Evolutionary conservation across 2,888 invertebrate genomes (phyloP).

Genomic region (Sesia apiformis): DNA sequence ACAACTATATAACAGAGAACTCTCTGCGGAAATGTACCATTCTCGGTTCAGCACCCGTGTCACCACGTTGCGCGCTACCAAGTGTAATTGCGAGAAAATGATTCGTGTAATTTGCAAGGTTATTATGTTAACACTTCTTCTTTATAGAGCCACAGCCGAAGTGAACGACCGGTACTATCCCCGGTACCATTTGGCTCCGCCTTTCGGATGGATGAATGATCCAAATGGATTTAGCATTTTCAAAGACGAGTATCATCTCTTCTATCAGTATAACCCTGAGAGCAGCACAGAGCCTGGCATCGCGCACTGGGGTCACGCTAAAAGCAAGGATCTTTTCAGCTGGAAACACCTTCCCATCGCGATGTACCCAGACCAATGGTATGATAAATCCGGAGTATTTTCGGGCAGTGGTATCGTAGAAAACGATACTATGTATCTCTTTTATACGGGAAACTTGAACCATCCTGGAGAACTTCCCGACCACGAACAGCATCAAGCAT

Average conservation of each 20-base stretch:
- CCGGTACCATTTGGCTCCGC: slow-evolving; percentile 44
- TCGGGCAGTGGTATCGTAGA: slow-evolving; percentile 62
- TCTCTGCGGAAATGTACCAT: not conserved
- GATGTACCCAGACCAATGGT: slow-evolving; percentile 48
- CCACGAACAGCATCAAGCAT: slow-evolving; percentile 39
- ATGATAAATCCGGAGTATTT: slow-evolving; percentile 53
- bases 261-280: slow-evolving; percentile 64
- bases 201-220: slow-evolving; percentile 69
- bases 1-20: not conserved
- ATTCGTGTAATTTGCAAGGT: not conserved
- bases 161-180: slow-evolving; percentile 32
- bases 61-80: not conserved
- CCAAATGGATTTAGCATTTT: slow-evolving; percentile 67
- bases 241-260: slow-evolving; percentile 54
- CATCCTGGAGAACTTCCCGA: slow-evolving; percentile 28
- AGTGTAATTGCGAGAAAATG: not conserved
- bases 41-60: not conserved
- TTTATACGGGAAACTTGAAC: slow-evolving; percentile 54
- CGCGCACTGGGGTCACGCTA: slow-evolving; percentile 70
- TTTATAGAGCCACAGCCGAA: not conserved
- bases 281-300: slow-evolving; percentile 37
- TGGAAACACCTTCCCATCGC: slow-evolving; percentile 66
- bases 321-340: slow-evolving; percentile 50
- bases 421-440: slow-evolving; percentile 37
- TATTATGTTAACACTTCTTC: not conserved